Evolutionary conservation across 1,140 invertebrate species (phyloP), one percentile per base, ranked within the genome.

Genomic region (Sitobion miscanthi): DNA sequence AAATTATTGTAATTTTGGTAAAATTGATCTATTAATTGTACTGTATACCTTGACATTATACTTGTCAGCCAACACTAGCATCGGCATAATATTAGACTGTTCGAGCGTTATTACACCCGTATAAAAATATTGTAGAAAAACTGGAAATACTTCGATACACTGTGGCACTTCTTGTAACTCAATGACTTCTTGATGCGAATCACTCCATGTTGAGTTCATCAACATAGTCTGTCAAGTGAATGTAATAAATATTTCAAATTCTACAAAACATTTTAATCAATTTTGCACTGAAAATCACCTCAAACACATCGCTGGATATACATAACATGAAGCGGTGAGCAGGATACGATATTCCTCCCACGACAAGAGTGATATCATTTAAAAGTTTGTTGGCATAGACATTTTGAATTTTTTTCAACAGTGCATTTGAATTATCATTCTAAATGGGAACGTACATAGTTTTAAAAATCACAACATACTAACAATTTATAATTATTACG

Each of bases 231-330:
- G 93, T 77, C 89, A 96, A 94, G 47, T 88, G 92, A 88, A 85
- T 83, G 21, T 52, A 90, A 69, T 47, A n/a, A 47, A 35, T 52
- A 23, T 21, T 82, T 86, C 38, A 20, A 83, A 47, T 23, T 45
- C 21, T 45, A 89, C 42, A 69, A 17, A 85, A 57, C 23, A 30
- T n/a, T 35, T 90, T 25, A 93, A 49, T 52, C 4, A 85, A 5
- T 30, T 45, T 45, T 57, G 5, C 23, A 69, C 42, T 88, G n/a
- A 54, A 94, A 94, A 83, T 94, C 95, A 98, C 97, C 96, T 98
- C 98, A 95, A 99, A 99, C 38, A 99, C 98, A 96, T 99, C 98
- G 95, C 98, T 99, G 94, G 98, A 98, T 94, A 98, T 98, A 96
- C 98, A 99, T 4, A 99, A 96, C 94, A 99, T 99, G 17, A 99